Evolutionary conservation across 1,140 invertebrate genomes (phyloP), one percentile per base, ranked within the genome.

Genomic region (Pachypsylla venusta): DNA sequence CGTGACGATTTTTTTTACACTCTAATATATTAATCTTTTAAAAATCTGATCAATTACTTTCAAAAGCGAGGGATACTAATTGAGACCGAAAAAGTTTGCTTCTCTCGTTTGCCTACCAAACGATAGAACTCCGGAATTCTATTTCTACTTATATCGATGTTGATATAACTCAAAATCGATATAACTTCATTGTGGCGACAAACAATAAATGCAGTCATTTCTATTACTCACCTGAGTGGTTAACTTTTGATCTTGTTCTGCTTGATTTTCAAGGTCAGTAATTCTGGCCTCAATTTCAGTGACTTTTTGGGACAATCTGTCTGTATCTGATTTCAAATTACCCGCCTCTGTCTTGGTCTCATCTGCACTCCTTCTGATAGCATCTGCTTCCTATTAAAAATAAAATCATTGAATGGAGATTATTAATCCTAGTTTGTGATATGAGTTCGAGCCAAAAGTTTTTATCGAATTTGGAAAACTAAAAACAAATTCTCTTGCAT

Each of bases 211-310:
- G n/a, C n/a, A n/a, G n/a, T n/a, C n/a, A n/a, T n/a, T n/a, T n/a
- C n/a, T n/a, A n/a, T n/a, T n/a, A n/a, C 78, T 82, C 66, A 87
- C 84, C 70, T 87, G 79, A 59, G 79, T 77, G 1, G 85, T 87
- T 1, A 85, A 70, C 56, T 81, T 77, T 57, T 81, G 79, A 65
- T 94, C 89, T 60, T 81, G 77, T 25, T 73, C 75, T 13, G 86
- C 85, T 67, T 85, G 78, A n/a, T 78, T 74, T 67, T 90, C 84
- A 27, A 88, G 75, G 20, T 81, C 74, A 27, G 77, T 74, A 28
- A 94, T 80, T 67, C 82, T 76, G 16, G 76, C 74, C 42, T 82
- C 81, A 0, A 87, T 87, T 22, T 78, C 77, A 27, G 79, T 77
- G 0, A 95, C 83, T 40, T 85, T 76, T 10, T 75, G 76, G 62